Evolutionary conservation across 2,888 invertebrate species (phyloP).

Genomic region (Sarcophaga rosellei): DNA sequence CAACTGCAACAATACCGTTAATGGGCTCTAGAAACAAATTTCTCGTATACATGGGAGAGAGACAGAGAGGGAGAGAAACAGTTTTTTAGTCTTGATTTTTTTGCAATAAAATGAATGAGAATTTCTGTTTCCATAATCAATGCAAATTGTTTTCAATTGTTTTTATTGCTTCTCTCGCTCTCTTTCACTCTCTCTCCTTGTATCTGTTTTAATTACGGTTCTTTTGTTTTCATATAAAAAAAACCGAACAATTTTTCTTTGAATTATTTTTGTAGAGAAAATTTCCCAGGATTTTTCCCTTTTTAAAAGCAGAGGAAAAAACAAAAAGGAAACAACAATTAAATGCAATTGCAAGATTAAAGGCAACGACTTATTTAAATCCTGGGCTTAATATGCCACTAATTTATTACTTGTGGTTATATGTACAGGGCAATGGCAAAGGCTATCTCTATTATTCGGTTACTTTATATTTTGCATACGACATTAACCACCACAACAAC

Average conservation of each 20-base stretch:
- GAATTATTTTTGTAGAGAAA: background rate
- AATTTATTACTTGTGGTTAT: constrained; percentile 65
- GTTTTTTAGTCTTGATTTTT: background rate
- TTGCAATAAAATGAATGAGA: background rate
- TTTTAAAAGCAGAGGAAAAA: background rate
- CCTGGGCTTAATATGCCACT: constrained; percentile 63
- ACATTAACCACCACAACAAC: background rate
- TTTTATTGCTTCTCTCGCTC: too few relatives aligned
- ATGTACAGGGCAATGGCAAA: constrained; percentile 23
- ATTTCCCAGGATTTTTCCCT: background rate
- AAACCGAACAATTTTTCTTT: background rate
- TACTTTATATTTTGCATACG: background rate
- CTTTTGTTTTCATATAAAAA: constrained; percentile 20
- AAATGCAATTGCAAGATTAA: background rate
- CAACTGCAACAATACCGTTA: constrained; percentile 59
- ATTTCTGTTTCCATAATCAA: background rate
- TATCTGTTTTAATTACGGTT: constrained; percentile 35
- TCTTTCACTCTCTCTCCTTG: background rate
- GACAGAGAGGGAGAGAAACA: background rate
- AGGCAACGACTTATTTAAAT: background rate
- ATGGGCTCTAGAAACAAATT: constrained; percentile 66
- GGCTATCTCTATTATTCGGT: constrained; percentile 30
- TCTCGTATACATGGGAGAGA: background rate
- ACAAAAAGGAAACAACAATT: background rate
- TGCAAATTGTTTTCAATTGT: too few relatives aligned